These are phyloP conservation scores for Palythoa grandiflora DNA, from an alignment of 92 coral and sea anemone genomes.

Conservation along the genomic window DNA sequence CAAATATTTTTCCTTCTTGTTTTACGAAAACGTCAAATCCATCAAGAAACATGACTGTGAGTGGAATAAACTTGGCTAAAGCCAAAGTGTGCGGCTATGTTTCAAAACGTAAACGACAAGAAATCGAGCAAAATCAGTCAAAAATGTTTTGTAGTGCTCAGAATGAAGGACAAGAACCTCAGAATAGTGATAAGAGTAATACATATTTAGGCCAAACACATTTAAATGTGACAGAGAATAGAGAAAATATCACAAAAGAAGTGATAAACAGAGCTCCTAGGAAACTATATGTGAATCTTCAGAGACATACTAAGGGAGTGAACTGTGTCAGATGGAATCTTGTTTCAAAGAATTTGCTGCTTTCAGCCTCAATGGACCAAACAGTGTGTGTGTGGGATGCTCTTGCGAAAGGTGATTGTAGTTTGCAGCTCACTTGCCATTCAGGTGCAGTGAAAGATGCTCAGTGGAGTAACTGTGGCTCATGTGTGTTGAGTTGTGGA, in stretches of 20 bases:
- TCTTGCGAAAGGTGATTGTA: slow-evolving; percentile 56
- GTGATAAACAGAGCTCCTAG: slow-evolving; percentile 66
- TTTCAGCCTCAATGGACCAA: slow-evolving; percentile 93
- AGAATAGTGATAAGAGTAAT: not conserved
- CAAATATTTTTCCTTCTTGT: not conserved
- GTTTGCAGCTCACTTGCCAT: slow-evolving; percentile 67
- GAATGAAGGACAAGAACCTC: slow-evolving; percentile 1
- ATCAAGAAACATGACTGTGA: not conserved
- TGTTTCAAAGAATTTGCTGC: slow-evolving; percentile 63
- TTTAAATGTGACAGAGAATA: not conserved
- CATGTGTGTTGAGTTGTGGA: slow-evolving; percentile 85
- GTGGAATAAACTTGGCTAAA: not conserved
- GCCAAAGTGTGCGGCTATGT: slow-evolving; percentile 50
- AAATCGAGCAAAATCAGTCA: slow-evolving; percentile 10
- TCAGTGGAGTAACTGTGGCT: slow-evolving; percentile 88
- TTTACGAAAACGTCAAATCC: not conserved
- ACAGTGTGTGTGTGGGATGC: slow-evolving; percentile 85
- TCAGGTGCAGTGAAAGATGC: slow-evolving; percentile 89
- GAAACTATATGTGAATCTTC: slow-evolving; percentile 53
- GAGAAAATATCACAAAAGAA: not conserved
- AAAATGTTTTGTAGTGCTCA: slow-evolving; percentile 9
- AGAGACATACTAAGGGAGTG: slow-evolving; percentile 80
- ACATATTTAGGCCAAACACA: not conserved
- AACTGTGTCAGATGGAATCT: slow-evolving; percentile 88
- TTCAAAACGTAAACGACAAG: slow-evolving; percentile 70